Evolutionary conservation across 2,113 vertebrate species (phyloP).

Genomic region (Eira barbara): DNA sequence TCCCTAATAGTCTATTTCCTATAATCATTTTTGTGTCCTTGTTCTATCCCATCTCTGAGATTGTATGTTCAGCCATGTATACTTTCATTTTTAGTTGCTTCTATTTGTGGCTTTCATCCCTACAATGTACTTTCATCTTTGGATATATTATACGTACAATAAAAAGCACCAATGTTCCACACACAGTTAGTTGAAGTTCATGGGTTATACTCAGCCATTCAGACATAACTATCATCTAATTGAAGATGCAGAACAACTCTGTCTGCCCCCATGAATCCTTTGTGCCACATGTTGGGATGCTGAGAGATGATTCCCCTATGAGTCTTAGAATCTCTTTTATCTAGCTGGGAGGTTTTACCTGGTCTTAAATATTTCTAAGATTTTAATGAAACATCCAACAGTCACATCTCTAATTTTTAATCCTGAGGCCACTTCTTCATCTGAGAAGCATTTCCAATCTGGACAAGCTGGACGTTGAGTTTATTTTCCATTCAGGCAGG

Average conservation of each 20-base stretch:
- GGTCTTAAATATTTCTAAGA: neutral
- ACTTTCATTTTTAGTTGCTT: constrained; percentile 24
- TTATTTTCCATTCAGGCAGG: neutral
- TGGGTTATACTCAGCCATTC: neutral
- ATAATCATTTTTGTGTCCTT: neutral
- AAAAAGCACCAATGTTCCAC: neutral
- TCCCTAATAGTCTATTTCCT: neutral
- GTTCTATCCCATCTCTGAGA: neutral
- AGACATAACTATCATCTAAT: neutral
- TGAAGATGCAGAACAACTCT: neutral
- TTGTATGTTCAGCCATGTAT: neutral
- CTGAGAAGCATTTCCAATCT: neutral
- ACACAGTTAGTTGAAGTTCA: neutral
- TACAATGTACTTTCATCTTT: neutral
- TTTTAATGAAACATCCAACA: neutral
- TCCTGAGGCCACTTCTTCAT: neutral
- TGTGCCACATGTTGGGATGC: neutral
- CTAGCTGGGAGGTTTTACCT: neutral
- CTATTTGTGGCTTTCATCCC: neutral
- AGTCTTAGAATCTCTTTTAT: neutral
- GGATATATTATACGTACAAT: neutral
- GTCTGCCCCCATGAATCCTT: neutral
- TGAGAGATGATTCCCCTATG: neutral
- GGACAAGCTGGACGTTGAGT: neutral
- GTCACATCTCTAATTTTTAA: neutral